Evolutionary conservation across 2,113 vertebrate genomes (phyloP).

Genomic region (Pithys albifrons): DNA sequence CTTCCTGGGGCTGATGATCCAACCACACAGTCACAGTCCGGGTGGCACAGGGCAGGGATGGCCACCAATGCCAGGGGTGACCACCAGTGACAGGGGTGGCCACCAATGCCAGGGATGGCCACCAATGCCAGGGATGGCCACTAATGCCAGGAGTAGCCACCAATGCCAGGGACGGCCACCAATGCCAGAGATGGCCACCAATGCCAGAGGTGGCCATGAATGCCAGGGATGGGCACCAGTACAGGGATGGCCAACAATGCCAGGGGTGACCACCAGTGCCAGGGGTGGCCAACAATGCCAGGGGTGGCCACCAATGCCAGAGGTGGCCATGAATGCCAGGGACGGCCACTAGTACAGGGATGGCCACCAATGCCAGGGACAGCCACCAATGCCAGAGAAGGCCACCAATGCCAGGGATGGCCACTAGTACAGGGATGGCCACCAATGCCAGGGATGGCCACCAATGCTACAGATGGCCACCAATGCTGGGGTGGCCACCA

Average conservation of each 20-base stretch:
- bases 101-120: not conserved
- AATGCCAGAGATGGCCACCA: not conserved
- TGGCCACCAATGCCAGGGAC: not conserved
- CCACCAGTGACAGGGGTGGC: not conserved
- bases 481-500: not conserved
- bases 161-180: not conserved
- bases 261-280: not conserved
- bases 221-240: not conserved
- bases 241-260: not conserved
- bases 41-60: not conserved
- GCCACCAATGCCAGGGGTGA: not conserved
- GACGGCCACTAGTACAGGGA: not conserved
- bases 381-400: not conserved
- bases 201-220: not conserved
- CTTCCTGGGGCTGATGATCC: accelerated
- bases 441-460: not conserved
- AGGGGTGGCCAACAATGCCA: not conserved
- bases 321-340: not conserved
- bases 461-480: no score
- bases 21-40: not conserved
- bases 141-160: no score
- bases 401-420: not conserved
- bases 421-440: not conserved
- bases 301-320: no score
- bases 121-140: not conserved